Evolutionary conservation across 2,797 vertebrate species (phyloP).

Genomic region (Enoplosus armatus): DNA sequence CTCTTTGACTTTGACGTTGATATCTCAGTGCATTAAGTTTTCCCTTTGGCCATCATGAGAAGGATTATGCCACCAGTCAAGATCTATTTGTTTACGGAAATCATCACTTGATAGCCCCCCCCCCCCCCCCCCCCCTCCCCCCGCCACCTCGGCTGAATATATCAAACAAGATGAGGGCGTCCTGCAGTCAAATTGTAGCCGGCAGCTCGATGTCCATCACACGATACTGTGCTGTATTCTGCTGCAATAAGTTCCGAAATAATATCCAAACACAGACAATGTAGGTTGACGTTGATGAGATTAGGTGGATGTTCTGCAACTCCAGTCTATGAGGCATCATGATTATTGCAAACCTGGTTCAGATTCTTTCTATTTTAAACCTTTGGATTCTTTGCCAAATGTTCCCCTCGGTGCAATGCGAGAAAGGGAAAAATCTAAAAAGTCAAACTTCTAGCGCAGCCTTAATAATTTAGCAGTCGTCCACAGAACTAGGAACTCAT

Average conservation of each 20-base stretch:
- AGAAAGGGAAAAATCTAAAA: conserved; percentile 30
- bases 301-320: conserved; percentile 34
- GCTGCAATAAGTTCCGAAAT: conserved; percentile 13
- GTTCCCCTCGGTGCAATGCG: conserved; percentile 16
- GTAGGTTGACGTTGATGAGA: conserved; percentile 46
- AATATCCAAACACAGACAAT: conserved; percentile 26
- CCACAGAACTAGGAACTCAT: conserved; percentile 63
- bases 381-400: conserved; percentile 32
- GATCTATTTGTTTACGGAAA: conserved; percentile 72
- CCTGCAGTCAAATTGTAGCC: conserved; percentile 47
- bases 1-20: conserved; percentile 65
- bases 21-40: conserved; percentile 66
- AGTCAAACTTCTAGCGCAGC: conserved; percentile 43
- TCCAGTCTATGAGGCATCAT: conserved; percentile 7
- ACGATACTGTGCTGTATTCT: neutral
- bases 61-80: conserved; percentile 71
- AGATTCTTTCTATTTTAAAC: conserved; percentile 36
- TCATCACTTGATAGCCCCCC: conserved; percentile 57
- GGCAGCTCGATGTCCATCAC: conserved; percentile 39
- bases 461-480: conserved; percentile 72
- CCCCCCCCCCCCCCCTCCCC: neutral
- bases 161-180: conserved; percentile 52
- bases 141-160: conserved; percentile 36
- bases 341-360: conserved; percentile 28
- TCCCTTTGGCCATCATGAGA: conserved; percentile 65